Base-by-base conservation (phyloP, 2,113 vertebrate species). In the Toxotes chatareus region DNA sequence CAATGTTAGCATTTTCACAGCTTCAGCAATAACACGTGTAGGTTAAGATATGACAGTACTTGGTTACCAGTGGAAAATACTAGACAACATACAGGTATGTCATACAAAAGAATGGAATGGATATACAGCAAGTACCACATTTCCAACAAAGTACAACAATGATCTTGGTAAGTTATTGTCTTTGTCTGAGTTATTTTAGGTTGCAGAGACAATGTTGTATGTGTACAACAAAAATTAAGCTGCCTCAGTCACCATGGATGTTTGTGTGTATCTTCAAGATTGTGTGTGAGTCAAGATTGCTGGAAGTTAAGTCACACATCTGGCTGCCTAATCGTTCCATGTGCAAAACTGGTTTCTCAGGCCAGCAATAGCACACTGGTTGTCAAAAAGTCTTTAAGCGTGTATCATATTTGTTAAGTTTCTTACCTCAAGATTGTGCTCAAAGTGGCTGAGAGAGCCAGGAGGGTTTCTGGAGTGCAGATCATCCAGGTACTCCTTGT, bases 391-490 rank as follows among this genome's bases (percentile, higher is more conserved):
- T 17, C 36, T 6, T 44, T 8, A 23, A 27, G 21, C 40, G 14
- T 23, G 4, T 4, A 21, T 65, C 13, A 1, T 40, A 34, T 55
- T 44, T 46, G 4, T 32, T 40, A 51, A 49, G 19, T 62, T 40
- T 78, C 80, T 93, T 69, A 97, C 97, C 96, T 98, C 97, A 47
- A 98, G 88, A 85, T 98, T 98, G 92, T 98, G 97, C 79, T 98
- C 97, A 83, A 97, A 98, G 94, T 97, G 97, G 93, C 97, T 98
- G 53, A 98, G 96, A 42, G 96, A 92, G 40, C 95, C 94, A 0
- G 93, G 92, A 4, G 94, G 86, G 77, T 97, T 97, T 59, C 93
- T 94, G 57, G 95, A 95, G 65, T 96, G 95, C 67, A 98, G 94
- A 79, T 95, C 94, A 38, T 95, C 94, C 42, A 98, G 91, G 81